These are phyloP conservation scores for Ornithorhynchus anatinus DNA, from an alignment of 2,113 vertebrate species.

Conservation along the genomic window DNA sequence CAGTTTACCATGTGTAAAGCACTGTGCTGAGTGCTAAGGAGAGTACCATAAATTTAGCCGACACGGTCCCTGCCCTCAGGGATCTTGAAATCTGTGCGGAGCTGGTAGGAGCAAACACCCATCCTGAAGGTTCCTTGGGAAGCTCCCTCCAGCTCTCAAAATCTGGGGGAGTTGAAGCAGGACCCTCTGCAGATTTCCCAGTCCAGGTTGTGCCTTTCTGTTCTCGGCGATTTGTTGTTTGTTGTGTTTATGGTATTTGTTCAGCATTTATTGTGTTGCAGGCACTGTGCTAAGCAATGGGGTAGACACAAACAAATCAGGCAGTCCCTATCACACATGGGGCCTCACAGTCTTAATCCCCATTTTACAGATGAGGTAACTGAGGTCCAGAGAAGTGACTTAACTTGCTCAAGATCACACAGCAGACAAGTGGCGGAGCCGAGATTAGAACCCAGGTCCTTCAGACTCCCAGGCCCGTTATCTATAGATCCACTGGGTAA, in stretches of 20 bases:
- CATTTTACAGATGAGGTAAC: too few species aligned
- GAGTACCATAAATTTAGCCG: not conserved
- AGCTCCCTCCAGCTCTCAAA: not conserved
- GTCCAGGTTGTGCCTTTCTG: not conserved
- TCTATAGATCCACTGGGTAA: too few species aligned
- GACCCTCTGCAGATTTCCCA: fast-evolving
- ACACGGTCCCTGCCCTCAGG: not conserved
- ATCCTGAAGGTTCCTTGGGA: not conserved
- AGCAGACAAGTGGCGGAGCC: too few species aligned
- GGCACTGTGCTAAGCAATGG: too few species aligned
- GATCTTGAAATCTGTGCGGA: not conserved
- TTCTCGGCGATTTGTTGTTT: not conserved
- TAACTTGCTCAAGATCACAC: too few species aligned
- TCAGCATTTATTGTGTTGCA: not conserved
- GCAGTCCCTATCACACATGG: too few species aligned
- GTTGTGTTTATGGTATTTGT: not conserved
- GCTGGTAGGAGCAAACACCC: not conserved
- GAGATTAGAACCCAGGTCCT: too few species aligned
- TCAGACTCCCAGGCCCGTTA: too few species aligned
- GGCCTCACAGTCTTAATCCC: too few species aligned
- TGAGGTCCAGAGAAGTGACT: too few species aligned
- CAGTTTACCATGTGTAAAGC: not conserved
- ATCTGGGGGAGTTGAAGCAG: not conserved
- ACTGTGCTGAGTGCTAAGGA: not conserved
- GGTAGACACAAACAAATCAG: too few species aligned